Conservation (phyloP, 2,888 invertebrate species). For the Penaeus monodon region DNA sequence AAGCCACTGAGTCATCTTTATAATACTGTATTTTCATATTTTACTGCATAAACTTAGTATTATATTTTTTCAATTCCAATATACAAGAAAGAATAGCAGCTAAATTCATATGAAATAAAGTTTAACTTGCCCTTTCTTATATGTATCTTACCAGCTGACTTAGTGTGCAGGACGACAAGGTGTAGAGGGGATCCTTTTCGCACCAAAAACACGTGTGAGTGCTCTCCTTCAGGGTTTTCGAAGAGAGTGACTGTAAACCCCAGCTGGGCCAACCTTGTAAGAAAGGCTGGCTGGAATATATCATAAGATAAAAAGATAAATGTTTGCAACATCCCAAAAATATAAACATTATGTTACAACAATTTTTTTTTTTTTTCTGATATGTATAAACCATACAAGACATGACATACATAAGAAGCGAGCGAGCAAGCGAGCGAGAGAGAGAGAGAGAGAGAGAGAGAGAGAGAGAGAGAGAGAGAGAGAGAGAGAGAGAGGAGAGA, state of each 20-base stretch:
- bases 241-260: conserved; percentile 59
- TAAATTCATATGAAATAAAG: neutral
- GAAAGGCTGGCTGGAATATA: conserved; percentile 46
- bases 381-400: too few relatives aligned
- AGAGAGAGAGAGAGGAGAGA: too few relatives aligned
- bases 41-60: too few relatives aligned
- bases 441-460: too few relatives aligned
- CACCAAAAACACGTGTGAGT: conserved; percentile 50
- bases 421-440: too few relatives aligned
- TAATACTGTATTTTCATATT: too few relatives aligned
- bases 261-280: conserved; percentile 53
- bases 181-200: conserved; percentile 53
- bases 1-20: too few relatives aligned
- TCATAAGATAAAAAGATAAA: neutral
- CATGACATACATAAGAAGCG: too few relatives aligned
- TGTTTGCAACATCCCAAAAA: neutral
- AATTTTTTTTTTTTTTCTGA: too few relatives aligned
- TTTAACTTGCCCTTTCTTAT: neutral
- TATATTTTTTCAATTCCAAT: too few relatives aligned
- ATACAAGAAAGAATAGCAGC: neutral
- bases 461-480: too few relatives aligned
- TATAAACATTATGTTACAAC: neutral
- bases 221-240: conserved; percentile 31
- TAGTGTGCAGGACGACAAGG: conserved; percentile 40
- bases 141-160: conserved; percentile 44